Evolutionary conservation across 2,888 invertebrate species (phyloP).

Genomic region (Erynnis tages): DNA sequence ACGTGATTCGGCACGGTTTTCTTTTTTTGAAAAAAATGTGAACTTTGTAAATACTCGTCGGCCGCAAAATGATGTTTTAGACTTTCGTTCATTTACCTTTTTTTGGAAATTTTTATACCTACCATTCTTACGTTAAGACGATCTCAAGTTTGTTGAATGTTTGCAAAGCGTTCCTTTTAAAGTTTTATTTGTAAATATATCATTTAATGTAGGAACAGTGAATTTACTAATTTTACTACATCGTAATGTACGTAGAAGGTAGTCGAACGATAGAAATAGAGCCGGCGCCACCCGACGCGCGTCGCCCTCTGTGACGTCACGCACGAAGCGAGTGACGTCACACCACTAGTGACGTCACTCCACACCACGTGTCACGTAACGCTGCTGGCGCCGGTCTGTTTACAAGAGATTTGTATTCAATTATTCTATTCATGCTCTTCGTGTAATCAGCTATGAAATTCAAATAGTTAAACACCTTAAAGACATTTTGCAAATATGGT

Average conservation of each 20-base stretch:
- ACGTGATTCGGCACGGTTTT: constrained; percentile 71
- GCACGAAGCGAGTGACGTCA: constrained; percentile 30
- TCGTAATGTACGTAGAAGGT: constrained; percentile 57
- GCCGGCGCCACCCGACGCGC: constrained; percentile 38
- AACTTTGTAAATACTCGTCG: constrained; percentile 68
- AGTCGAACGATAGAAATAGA: constrained; percentile 43
- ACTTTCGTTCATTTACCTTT: constrained; percentile 73
- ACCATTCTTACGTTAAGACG: constrained; percentile 81
- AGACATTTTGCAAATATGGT: constrained; percentile 72
- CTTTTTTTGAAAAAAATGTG: constrained; percentile 49
- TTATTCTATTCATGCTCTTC: constrained; percentile 73
- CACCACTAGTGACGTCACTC: constrained; percentile 28
- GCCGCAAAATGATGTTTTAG: constrained; percentile 64
- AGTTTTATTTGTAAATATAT: constrained; percentile 81
- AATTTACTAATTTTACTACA: constrained; percentile 75
- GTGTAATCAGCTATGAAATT: constrained; percentile 75
- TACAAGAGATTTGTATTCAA: constrained; percentile 64
- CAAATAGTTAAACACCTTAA: constrained; percentile 63
- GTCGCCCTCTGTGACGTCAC: constrained; percentile 35
- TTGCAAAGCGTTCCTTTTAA: constrained; percentile 82
- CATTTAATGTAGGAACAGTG: constrained; percentile 72
- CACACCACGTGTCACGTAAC: not conserved
- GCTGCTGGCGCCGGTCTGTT: constrained; percentile 41
- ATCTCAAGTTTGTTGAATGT: constrained; percentile 82
- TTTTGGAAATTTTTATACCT: constrained; percentile 71